Conservation (phyloP, 2,113 vertebrate genomes). For the Glaucidium brasilianum region DNA sequence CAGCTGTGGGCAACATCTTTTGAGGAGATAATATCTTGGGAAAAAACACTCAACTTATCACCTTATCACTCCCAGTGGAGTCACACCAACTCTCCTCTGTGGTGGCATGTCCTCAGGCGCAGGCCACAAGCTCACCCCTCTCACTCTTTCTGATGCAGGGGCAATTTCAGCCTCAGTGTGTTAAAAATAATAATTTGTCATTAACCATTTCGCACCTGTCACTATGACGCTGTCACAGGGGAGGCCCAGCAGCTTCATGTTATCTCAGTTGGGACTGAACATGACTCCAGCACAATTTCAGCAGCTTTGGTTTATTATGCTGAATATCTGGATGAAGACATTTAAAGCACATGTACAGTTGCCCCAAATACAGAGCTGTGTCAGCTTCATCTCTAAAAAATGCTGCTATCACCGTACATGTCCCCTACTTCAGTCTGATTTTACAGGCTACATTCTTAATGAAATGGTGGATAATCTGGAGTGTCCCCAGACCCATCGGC, state of each 20-base stretch:
- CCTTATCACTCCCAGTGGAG: neutral
- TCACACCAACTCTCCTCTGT: neutral
- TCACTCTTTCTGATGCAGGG: neutral
- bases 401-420: neutral
- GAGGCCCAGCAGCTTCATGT: neutral
- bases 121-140: neutral
- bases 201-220: neutral
- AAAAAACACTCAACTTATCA: neutral
- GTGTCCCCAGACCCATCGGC: neutral
- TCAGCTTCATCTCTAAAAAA: neutral
- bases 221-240: neutral
- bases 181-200: neutral
- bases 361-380: neutral
- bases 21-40: neutral
- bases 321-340: neutral
- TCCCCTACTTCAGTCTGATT: neutral
- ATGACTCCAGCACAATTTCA: neutral
- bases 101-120: neutral
- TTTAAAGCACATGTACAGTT: neutral
- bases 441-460: neutral
- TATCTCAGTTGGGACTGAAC: neutral
- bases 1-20: neutral
- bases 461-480: neutral
- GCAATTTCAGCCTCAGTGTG: neutral
- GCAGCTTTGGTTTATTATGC: neutral